These are phyloP conservation scores for Syrmaticus mikado DNA, from an alignment of 2,113 vertebrate genomes.

Conservation along the genomic window DNA sequence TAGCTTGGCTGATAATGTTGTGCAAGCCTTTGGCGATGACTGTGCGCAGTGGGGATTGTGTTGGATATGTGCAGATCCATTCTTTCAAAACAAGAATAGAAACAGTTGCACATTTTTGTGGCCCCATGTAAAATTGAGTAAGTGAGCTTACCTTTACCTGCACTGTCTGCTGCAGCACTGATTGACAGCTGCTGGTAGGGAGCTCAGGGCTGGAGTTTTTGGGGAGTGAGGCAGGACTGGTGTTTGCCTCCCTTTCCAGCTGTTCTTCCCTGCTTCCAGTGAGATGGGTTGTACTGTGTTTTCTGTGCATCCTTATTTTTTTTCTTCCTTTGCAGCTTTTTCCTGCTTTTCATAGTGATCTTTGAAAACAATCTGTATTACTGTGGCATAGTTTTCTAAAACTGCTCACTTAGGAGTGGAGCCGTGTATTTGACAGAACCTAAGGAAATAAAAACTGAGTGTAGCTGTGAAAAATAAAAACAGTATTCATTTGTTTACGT, in stretches of 20 bases:
- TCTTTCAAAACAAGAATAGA: not conserved
- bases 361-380: not conserved
- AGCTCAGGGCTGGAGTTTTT: not conserved
- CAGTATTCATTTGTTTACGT: not conserved
- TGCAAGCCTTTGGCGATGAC: not conserved
- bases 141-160: not conserved
- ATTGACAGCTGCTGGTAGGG: not conserved
- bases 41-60: not conserved
- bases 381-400: not conserved
- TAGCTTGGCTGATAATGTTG: conserved; percentile 4
- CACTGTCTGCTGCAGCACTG: not conserved
- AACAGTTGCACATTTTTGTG: not conserved
- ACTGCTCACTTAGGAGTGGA: not conserved
- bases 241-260: not conserved
- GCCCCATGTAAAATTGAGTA: not conserved
- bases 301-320: not conserved
- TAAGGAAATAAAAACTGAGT: not conserved
- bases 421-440: not conserved
- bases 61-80: not conserved
- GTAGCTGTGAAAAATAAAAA: not conserved
- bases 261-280: not conserved
- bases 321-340: not conserved
- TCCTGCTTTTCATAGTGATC: not conserved
- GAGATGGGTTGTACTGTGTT: not conserved
- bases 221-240: not conserved